Evolutionary conservation across 2,797 vertebrate species (phyloP), one percentile per base, ranked within the genome.

Genomic region (Acanthopagrus latus): DNA sequence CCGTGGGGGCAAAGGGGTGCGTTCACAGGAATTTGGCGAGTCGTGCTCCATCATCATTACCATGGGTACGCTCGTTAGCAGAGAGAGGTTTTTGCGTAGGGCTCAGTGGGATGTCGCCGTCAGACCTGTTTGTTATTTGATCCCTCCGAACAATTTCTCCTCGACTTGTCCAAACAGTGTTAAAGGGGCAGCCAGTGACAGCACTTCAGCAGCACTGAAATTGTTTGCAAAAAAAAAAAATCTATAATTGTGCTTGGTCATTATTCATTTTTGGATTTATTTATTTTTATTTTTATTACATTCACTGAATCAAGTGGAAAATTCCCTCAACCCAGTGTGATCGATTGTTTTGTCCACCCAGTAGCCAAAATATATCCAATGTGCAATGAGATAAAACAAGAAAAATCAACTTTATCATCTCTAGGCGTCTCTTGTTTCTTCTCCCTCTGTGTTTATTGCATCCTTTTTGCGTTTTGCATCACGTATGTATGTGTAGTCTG

Each of bases 41-140:
- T 81, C 72, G 69, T 68, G 44, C 81, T 80, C 74, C 76, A 62
- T 85, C 85, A 81, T 79, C 69, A 79, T 88, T 56, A 51, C 87
- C 86, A 85, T 81, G 86, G 94, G 66, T 88, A 91, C 25, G 66
- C 92, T 94, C 76, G 74, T 93, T 94, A 93, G 89, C 67, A 29
- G 71, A 41, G 67, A 58, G 81, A 21, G 23, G 80, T 76, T 76
- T 88, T 57, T 81, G 70, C 56, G 62, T 56, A 55, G 25, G 58
- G 29, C 87, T 70, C 87, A 80, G 86, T 29, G 80, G 87, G 87
- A 48, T 0, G 29, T 64, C 62, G 71, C 70, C 71, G 87, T 85
- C 56, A 20, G 80, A 73, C 56, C 48, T 50, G 62, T 90, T 87
- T 66, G 87, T 82, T 86, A 82, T 90, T 80, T 71, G 38, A 84